Conservation (phyloP, 2,113 vertebrate species). For the Melanocharis versteri region DNA sequence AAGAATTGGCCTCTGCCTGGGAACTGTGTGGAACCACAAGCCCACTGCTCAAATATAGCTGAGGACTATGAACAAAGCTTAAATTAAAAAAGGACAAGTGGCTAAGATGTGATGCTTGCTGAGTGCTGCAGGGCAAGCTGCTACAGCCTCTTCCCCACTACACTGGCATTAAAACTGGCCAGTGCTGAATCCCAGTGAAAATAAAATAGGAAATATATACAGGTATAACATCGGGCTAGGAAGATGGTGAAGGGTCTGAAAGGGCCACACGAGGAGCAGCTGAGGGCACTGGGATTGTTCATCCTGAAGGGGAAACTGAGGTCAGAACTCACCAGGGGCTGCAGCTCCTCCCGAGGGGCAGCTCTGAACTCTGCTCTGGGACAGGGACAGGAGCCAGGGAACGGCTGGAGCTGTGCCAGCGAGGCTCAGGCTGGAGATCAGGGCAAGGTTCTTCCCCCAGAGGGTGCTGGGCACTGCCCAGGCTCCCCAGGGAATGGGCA, state of each 20-base stretch:
- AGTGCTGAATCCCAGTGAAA: neutral
- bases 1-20: neutral
- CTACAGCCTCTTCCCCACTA: neutral
- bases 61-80: neutral
- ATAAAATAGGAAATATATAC: neutral
- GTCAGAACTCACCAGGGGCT: neutral
- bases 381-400: too few relatives aligned
- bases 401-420: neutral
- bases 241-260: neutral
- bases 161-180: neutral
- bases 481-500: neutral
- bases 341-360: neutral
- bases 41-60: neutral
- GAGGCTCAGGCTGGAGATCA: neutral
- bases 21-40: neutral
- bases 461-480: neutral
- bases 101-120: neutral
- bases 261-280: neutral
- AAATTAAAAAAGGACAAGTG: neutral
- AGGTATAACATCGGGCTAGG: neutral
- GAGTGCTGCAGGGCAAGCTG: accelerated
- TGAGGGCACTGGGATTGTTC: neutral
- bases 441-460: neutral
- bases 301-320: neutral
- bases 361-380: neutral